A percentile compares a stretch with the other conserved stretches of the same genome.
Evolutionary conservation across 2,888 invertebrate species (phyloP).

Genomic region (Epinotia ramella): DNA sequence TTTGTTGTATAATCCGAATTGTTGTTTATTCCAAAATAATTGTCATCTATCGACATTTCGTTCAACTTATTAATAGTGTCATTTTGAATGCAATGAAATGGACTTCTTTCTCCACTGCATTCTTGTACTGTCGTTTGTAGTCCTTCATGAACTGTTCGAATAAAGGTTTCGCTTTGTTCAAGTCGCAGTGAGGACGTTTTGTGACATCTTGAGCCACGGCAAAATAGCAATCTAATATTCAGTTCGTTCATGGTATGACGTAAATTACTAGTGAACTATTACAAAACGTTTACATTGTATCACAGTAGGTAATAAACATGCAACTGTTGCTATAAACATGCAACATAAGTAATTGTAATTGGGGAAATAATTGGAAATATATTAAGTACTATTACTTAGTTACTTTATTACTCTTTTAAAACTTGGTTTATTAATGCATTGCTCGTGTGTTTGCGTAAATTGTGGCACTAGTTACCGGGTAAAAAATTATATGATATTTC

Average conservation of each 20-base stretch:
- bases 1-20: slow-evolving; percentile 60
- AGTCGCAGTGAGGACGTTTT: not conserved
- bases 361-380: not conserved
- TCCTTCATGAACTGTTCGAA: slow-evolving; percentile 22
- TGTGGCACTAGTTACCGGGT: not conserved
- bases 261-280: not conserved
- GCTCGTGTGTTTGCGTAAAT: not conserved
- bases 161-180: slow-evolving; percentile 2
- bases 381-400: not conserved
- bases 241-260: not conserved
- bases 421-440: not conserved
- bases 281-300: not conserved
- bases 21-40: slow-evolving; percentile 58
- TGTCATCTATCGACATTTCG: slow-evolving; percentile 27
- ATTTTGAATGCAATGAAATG: slow-evolving; percentile 30
- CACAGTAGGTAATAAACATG: not conserved
- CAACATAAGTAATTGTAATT: not conserved
- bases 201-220: not conserved
- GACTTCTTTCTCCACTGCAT: not conserved
- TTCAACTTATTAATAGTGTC: slow-evolving; percentile 56
- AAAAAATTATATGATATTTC: not conserved
- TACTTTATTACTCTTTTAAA: slow-evolving; percentile 1
- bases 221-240: not conserved
- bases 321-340: not conserved
- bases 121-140: slow-evolving; percentile 11